phyloP scores from a whole-genome alignment of 92 coral and sea anemone species.

The Epizoanthus illoricatus region DNA sequence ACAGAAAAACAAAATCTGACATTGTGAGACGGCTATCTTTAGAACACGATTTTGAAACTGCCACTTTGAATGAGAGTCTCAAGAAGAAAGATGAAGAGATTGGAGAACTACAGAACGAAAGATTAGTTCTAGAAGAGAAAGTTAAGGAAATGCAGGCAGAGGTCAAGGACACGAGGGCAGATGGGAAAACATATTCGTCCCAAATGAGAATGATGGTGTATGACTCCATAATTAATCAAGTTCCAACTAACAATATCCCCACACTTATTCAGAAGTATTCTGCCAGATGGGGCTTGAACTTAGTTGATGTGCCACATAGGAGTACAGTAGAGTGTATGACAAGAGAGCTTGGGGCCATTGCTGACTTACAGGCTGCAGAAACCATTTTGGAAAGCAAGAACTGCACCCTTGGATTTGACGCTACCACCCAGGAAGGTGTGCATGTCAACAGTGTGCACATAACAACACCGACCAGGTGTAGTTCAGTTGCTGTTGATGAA shows the following conservation, averaged over 20 bases:
- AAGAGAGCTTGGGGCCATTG: too few relatives aligned
- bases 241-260: background rate
- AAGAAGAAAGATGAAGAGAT: background rate
- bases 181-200: slow-evolving; percentile 3
- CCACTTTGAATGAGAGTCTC: too few relatives aligned
- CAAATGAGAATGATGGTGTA: background rate
- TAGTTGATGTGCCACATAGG: too few relatives aligned
- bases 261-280: too few relatives aligned
- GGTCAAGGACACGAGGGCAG: background rate
- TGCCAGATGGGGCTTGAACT: too few relatives aligned
- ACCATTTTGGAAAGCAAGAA: too few relatives aligned
- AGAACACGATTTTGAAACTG: too few relatives aligned
- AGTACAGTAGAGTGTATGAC: too few relatives aligned
- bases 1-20: too few relatives aligned
- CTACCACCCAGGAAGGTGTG: too few relatives aligned
- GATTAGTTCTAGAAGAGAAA: background rate
- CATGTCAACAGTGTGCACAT: background rate
- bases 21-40: background rate
- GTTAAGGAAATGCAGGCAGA: background rate
- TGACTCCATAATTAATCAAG: background rate
- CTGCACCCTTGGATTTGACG: too few relatives aligned
- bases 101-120: slow-evolving; percentile 11
- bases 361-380: too few relatives aligned
- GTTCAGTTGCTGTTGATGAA: background rate
- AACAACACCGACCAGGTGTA: background rate